Evolutionary conservation across 2,797 vertebrate genomes (phyloP), one percentile per base, ranked within the genome.

Genomic region (Todus mexicanus): DNA sequence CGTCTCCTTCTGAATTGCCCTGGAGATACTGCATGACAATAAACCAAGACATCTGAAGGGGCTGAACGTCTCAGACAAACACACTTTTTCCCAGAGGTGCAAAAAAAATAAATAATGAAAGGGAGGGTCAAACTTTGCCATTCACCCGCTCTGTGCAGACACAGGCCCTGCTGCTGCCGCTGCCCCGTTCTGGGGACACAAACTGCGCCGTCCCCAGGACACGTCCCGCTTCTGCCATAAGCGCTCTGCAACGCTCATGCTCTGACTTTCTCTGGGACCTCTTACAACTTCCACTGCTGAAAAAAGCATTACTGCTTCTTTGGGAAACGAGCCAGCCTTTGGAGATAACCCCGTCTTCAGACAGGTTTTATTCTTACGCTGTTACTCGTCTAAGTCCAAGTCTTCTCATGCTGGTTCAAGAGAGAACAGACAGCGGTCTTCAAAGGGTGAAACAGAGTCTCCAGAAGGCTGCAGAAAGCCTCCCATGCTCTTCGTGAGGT

Each of bases 361-460:
- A 79, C 23, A 47, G 51, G n/a, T 75, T 94, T 95, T 90, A 89
- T 89, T 95, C 94, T 82, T 80, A 90, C 4, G 4, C 54, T 51
- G 45, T 78, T 78, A 51, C 35, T 72, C 57, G 29, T 54, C 50
- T 29, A 50, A 63, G 33, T 84, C 17, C 61, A 74, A 72, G 87
- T 57, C n/a, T 75, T 66, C 50, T 57, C 56, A 31, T 51, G 59
- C 57, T 61, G 79, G 53, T 42, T 84, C 19, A 29, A 29, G 42
- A 83, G 38, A 82, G 45, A 56, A 56, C n/a, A 48, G 47, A 14
- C 43, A 43, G 17, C 18, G 43, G 18, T 13, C 45, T 79, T 54
- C 59, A 26, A 21, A 37, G 37, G 31, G 33, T 31, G 29, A n/a
- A n/a, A 19, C 15, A 5, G 2, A 33, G 54, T 29, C 64, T 80